phyloP scores from a whole-genome alignment of 2,888 invertebrate genomes.

The Blastobasis lacticolella region DNA sequence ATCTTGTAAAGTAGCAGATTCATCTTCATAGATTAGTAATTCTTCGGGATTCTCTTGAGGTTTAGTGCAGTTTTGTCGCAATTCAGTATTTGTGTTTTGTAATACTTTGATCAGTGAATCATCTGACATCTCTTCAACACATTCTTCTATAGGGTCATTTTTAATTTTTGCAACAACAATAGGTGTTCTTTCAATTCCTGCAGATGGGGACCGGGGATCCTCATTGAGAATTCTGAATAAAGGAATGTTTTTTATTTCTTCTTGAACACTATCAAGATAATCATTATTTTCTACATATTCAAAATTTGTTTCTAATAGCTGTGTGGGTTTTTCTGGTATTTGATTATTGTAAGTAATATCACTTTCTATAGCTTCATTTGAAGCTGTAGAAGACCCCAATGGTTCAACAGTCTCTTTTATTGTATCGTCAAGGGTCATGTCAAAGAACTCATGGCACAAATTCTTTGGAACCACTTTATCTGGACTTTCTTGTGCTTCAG shows the following conservation, averaged over 20 bases:
- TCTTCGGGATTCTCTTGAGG: conserved; percentile 53
- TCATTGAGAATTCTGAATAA: conserved; percentile 43
- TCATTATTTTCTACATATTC: conserved; percentile 63
- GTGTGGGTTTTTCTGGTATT: conserved; percentile 46
- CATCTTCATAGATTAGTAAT: conserved; percentile 76
- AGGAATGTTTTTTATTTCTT: conserved; percentile 24
- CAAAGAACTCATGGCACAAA: conserved; percentile 50
- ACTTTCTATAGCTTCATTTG: conserved; percentile 52
- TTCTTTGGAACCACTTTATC: conserved; percentile 54
- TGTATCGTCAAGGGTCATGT: conserved; percentile 50
- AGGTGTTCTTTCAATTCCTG: conserved; percentile 65
- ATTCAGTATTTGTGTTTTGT: conserved; percentile 50
- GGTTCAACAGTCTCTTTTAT: conserved; percentile 48
- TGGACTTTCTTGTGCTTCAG: conserved; percentile 36
- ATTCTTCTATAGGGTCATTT: conserved; percentile 30
- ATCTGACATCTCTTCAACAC: conserved; percentile 67
- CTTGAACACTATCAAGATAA: conserved; percentile 12
- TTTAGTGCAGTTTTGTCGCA: conserved; percentile 31
- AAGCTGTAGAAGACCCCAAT: conserved; percentile 56
- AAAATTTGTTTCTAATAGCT: conserved; percentile 76
- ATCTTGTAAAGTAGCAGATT: conserved; percentile 31
- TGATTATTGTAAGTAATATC: conserved; percentile 30
- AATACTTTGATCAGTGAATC: conserved; percentile 58
- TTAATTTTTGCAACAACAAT: conserved; percentile 49
- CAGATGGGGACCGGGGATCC: conserved; percentile 66